These are phyloP conservation scores for Anoplopoma fimbria DNA, from an alignment of 2,113 vertebrate genomes.

Conservation along the genomic window DNA sequence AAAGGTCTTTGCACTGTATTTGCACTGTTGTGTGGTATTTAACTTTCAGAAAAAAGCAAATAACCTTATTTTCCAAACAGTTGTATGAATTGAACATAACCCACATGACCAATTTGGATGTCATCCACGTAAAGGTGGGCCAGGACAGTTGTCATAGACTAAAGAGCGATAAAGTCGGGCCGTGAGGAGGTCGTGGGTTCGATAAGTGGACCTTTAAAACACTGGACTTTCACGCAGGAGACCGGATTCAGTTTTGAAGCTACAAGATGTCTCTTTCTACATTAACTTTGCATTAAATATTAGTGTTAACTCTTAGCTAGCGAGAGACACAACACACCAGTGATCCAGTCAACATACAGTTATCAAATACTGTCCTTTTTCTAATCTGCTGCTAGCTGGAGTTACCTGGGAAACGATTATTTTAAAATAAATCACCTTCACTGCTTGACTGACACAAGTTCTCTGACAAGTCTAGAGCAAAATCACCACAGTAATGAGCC, in stretches of 20 bases:
- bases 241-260: neutral
- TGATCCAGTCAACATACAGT: neutral
- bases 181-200: too few species aligned
- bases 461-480: constrained; percentile 13
- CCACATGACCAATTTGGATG: too few species aligned
- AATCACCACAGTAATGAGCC: constrained; percentile 35
- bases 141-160: too few species aligned
- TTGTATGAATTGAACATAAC: too few species aligned
- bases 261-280: neutral
- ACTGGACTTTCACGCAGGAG: too few species aligned
- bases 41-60: neutral
- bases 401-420: neutral
- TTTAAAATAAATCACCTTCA: constrained; percentile 13
- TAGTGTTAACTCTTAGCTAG: too few species aligned
- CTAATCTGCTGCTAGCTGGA: neutral
- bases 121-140: too few species aligned
- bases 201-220: neutral
- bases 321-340: neutral
- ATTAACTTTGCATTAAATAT: neutral
- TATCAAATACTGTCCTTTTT: neutral
- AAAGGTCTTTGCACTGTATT: neutral
- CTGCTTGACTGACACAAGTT: constrained; percentile 33
- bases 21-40: too few species aligned
- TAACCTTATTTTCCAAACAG: neutral
- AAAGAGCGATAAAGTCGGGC: too few species aligned